phyloP scores from a whole-genome alignment of 2,113 vertebrate species.

The Eudyptes chrysolophus region DNA sequence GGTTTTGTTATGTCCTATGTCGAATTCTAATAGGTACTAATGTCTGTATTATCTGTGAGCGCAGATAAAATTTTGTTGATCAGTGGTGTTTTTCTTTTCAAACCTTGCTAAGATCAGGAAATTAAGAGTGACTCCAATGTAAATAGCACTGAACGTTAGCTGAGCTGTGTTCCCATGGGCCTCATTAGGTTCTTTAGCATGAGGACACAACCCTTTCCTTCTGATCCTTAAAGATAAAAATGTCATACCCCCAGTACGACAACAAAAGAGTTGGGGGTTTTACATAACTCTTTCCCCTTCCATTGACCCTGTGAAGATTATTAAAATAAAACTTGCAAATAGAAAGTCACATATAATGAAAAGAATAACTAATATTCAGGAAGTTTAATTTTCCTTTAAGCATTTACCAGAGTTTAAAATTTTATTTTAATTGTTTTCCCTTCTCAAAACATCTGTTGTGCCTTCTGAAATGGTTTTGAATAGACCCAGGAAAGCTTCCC shows the following conservation, averaged over 20 bases:
- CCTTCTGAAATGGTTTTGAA: background rate
- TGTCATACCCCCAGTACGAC: background rate
- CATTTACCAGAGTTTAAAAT: background rate
- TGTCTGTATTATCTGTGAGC: background rate
- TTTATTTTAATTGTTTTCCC: background rate
- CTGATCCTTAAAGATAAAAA: background rate
- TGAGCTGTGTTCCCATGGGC: background rate
- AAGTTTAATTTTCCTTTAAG: background rate
- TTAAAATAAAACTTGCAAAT: background rate
- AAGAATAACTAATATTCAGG: background rate
- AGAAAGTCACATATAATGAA: background rate
- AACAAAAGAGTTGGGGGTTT: background rate
- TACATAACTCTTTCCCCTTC: background rate
- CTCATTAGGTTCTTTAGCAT: background rate
- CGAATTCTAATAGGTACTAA: background rate
- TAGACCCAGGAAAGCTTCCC: background rate
- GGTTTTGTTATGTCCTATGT: background rate
- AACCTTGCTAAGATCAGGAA: constrained; percentile 31
- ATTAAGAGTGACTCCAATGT: constrained; percentile 10
- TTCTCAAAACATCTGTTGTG: background rate
- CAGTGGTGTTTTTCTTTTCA: background rate
- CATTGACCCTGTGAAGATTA: background rate
- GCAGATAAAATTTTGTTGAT: background rate
- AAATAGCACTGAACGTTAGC: constrained; percentile 1
- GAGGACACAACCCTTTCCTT: constrained; percentile 3